A percentile compares a stretch with the other conserved stretches of the same genome.
Evolutionary conservation across 2,113 vertebrate genomes (phyloP).

Genomic region (Tyrannus savana): DNA sequence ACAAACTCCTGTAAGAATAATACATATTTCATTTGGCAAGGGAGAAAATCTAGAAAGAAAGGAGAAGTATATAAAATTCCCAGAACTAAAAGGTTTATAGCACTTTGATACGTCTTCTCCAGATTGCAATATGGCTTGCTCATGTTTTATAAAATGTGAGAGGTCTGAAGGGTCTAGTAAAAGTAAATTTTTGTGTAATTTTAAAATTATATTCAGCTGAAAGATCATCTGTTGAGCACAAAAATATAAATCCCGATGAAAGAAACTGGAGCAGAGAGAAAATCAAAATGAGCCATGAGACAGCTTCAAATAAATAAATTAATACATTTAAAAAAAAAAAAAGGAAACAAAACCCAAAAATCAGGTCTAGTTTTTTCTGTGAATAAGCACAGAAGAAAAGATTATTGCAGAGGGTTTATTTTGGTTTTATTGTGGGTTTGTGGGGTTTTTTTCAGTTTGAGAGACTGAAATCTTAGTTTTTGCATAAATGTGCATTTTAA

Average conservation of each 20-base stretch:
- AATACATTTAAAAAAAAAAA: neutral
- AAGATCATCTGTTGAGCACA: neutral
- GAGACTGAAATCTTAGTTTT: neutral
- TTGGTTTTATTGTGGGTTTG: neutral
- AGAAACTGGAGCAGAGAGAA: neutral
- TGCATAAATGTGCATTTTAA: neutral
- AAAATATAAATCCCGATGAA: neutral
- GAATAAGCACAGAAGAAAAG: neutral
- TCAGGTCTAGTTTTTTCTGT: neutral
- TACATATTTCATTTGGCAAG: neutral
- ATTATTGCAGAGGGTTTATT: neutral
- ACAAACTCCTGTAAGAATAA: neutral
- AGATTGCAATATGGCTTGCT: neutral
- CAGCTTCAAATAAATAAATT: neutral
- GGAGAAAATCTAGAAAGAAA: neutral
- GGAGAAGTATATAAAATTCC: neutral
- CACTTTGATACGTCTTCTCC: neutral
- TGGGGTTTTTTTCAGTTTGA: neutral
- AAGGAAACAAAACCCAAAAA: neutral
- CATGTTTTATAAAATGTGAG: neutral
- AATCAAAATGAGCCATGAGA: neutral
- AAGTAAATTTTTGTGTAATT: neutral
- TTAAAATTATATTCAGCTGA: neutral
- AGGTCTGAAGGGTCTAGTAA: neutral
- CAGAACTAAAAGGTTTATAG: neutral